Base-by-base conservation (phyloP, 2,113 vertebrate species). In the Pseudopodoces humilis region DNA sequence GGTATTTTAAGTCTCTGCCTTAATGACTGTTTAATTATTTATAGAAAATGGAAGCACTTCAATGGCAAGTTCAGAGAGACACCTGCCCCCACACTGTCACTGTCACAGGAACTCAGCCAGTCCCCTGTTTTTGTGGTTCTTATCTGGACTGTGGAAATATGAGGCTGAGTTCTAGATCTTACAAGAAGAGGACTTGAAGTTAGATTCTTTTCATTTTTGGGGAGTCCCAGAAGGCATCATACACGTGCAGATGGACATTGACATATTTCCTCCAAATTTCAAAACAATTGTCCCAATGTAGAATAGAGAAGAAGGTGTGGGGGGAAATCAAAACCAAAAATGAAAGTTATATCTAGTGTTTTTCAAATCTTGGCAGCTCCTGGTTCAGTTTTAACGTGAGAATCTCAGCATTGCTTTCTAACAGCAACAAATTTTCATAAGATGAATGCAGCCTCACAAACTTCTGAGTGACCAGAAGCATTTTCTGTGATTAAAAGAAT, bases 21-120 rank as follows among this genome's bases (percentile, higher is more conserved):
- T 90, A 93, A 95, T 77, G 75, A 90, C 23, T 80, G 1, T 62
- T 93, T 37, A 76, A 93, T 93, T 93, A 96, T 95, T 96, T 69
- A 94, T 27, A 60, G 82, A 63, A 84, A 70, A 35, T 83, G 25
- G 59, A 93, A 86, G 27, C 12, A 65, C 12, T 92, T 95, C 75
- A 77, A 3, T 19, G 81, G 23, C 58, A 82, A 86, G 30, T 53
- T 95, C 55, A 77, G 75, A 69, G 75, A 86, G 39, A 59, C 85
- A 83, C 55, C 82, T 90, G 21, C 50, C 25, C 65, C 55, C 23
- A 8, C 27, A 41, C 6, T 30, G 53, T 44, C 74, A 56, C 31
- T 56, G 44, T 53, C 75, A 72, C 27, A 85, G 37, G 56, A 89
- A 52, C 21, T n/a, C 39, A 82, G 20, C 35, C 31, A 43, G 4